These are phyloP conservation scores for Nylanderia fulva DNA, from an alignment of 1,140 invertebrate species.

Conservation along the genomic window DNA sequence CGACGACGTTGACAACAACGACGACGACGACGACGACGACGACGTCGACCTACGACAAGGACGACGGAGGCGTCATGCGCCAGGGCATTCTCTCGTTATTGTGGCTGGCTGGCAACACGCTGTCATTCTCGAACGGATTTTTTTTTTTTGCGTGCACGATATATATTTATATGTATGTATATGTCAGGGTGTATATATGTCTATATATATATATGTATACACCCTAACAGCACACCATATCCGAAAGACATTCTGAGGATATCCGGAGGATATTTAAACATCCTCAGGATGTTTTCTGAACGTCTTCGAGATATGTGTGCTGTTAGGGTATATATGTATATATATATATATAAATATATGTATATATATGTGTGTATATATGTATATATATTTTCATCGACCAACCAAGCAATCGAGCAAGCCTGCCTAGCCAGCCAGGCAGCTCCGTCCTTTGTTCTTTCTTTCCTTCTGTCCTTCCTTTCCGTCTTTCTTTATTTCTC, in stretches of 20 bases:
- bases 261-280: too few species aligned
- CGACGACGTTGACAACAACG: too few species aligned
- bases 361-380: too few species aligned
- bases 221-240: too few species aligned
- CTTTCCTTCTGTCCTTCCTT: conserved; percentile 7
- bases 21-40: conserved; percentile 7
- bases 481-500: background rate
- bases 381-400: conserved; percentile 72
- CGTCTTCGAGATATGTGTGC: too few species aligned
- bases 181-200: too few species aligned
- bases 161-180: too few species aligned
- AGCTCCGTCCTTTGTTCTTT: conserved; percentile 78
- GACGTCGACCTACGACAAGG: conserved; percentile 30
- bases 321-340: too few species aligned
- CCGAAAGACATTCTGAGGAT: too few species aligned
- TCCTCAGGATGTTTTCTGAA: too few species aligned
- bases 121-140: conserved; percentile 43
- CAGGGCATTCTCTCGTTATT: conserved; percentile 49
- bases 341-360: too few species aligned
- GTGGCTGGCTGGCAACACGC: conserved; percentile 40
- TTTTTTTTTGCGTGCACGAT: conserved; percentile 19
- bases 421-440: conserved; percentile 63
- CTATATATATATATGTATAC: too few species aligned
- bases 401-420: conserved; percentile 54
- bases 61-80: conserved; percentile 45